Evolutionary conservation across 1,140 invertebrate species (phyloP), one percentile per base, ranked within the genome.

Genomic region (Drepana arcuata): DNA sequence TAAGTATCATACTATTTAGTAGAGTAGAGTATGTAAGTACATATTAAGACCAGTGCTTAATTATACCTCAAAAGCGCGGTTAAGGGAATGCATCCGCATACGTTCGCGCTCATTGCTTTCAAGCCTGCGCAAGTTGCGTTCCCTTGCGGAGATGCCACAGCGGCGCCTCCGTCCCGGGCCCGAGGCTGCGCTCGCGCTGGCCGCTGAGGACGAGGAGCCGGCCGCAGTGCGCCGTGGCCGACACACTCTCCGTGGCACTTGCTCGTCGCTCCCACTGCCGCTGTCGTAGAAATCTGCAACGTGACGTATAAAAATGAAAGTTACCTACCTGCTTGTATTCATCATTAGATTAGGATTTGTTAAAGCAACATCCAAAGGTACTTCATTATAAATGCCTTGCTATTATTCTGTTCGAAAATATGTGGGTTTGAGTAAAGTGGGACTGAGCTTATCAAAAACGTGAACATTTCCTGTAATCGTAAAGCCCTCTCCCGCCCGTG

Each of bases 61-160:
- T n/a, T n/a, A 10, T 10, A 93, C 92, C 87, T 96, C 92, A 66
- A 97, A 97, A 4, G 95, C 95, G 65, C 95, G 92, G 67, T 96
- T 97, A 27, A 96, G 85, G 24, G 91, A 92, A 79, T 96, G 95
- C 95, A 97, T 97, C 47, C 95, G 87, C 89, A 95, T 93, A 40
- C 95, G 85, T 81, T 97, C 95, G 35, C 95, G 85, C 77, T 96
- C 93, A 69, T 97, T 97, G 75, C 93, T 95, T 79, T 96, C 95
- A 39, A 96, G 85, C 49, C 95, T 85, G 41, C 94, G 85, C 29
- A 95, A 84, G 64, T 95, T 95, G 56, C 92, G 86, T 65, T 97
- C 95, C 38, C 93, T 75, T 1, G 92, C 91, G 40, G 88, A 92
- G 23, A 91, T 85, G 1, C 88, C 87, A 16, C 86, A 83, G 16